These are phyloP conservation scores for Muntiacus muntjak DNA, from an alignment of 2,113 vertebrate species.

Conservation along the genomic window DNA sequence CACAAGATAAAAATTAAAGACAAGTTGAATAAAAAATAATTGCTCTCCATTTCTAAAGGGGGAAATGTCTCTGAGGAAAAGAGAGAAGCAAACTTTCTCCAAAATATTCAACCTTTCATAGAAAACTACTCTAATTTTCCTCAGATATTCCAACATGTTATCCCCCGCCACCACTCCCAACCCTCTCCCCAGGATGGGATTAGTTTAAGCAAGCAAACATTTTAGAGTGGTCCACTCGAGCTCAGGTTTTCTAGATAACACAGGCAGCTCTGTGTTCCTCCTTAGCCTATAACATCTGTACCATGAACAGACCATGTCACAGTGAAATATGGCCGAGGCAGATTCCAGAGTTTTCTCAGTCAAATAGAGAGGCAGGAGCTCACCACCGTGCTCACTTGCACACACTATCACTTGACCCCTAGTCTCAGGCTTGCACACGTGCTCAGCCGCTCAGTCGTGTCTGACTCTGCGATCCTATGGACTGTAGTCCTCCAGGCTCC, in stretches of 20 bases:
- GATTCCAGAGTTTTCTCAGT: constrained; percentile 6
- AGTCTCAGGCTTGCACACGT: fast-evolving
- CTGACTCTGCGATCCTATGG: neutral
- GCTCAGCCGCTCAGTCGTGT: neutral
- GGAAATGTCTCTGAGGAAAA: neutral
- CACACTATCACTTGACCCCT: neutral
- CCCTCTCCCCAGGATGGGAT: neutral
- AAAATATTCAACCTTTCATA: constrained; percentile 5
- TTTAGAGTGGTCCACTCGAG: neutral
- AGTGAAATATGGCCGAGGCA: neutral
- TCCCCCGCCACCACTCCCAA: neutral
- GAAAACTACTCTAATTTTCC: constrained; percentile 47
- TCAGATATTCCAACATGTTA: neutral
- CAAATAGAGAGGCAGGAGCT: neutral
- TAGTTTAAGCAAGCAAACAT: neutral
- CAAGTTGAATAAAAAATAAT: constrained; percentile 68
- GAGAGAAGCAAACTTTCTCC: constrained; percentile 40
- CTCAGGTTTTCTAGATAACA: neutral
- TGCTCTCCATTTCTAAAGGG: constrained; percentile 51
- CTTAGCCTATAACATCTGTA: neutral
- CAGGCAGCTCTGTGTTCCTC: neutral
- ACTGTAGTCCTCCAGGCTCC: neutral
- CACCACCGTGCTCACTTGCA: too few relatives aligned
- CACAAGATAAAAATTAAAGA: constrained; percentile 57
- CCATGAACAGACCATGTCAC: neutral